A percentile compares a stretch with the other conserved stretches of the same genome.
phyloP scores from a whole-genome alignment of 2,797 vertebrate genomes.

The Acestrorhynchus altus region DNA sequence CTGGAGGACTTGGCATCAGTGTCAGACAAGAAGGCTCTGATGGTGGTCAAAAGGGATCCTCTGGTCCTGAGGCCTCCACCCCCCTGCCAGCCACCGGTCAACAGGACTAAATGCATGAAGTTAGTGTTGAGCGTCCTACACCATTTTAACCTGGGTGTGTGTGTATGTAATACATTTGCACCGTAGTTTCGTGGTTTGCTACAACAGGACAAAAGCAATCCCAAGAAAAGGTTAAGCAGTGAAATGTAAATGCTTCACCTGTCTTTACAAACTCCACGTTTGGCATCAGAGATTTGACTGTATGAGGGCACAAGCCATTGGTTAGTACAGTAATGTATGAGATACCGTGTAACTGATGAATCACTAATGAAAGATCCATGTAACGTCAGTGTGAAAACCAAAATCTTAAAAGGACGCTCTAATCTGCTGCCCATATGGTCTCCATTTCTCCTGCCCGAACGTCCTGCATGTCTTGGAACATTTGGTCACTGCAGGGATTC shows the following conservation, averaged over 20 bases:
- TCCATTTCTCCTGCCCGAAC: not conserved
- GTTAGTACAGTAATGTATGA: not conserved
- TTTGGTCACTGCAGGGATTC: not conserved
- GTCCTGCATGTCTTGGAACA: not conserved
- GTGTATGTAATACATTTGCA: too few relatives aligned
- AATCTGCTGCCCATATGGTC: not conserved
- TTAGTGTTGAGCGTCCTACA: conserved; percentile 66
- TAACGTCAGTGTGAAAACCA: not conserved
- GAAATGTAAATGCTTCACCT: too few relatives aligned
- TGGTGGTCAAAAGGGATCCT: conserved; percentile 90
- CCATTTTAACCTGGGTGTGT: too few relatives aligned
- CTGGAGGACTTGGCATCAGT: conserved; percentile 72
- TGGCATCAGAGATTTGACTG: too few relatives aligned
- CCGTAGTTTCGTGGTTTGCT: too few relatives aligned
- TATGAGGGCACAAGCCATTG: too few relatives aligned
- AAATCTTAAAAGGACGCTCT: not conserved
- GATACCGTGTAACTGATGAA: not conserved
- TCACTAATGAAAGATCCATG: not conserved
- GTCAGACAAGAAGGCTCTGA: conserved; percentile 88
- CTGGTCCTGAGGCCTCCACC: conserved; percentile 82
- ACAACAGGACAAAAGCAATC: too few relatives aligned
- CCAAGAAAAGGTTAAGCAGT: too few relatives aligned
- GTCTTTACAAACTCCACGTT: too few relatives aligned
- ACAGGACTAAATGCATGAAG: conserved; percentile 92
- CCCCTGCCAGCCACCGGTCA: conserved; percentile 87